Evolutionary conservation across 2,113 vertebrate genomes (phyloP), one percentile per base, ranked within the genome.

Genomic region (Rallus limicola): DNA sequence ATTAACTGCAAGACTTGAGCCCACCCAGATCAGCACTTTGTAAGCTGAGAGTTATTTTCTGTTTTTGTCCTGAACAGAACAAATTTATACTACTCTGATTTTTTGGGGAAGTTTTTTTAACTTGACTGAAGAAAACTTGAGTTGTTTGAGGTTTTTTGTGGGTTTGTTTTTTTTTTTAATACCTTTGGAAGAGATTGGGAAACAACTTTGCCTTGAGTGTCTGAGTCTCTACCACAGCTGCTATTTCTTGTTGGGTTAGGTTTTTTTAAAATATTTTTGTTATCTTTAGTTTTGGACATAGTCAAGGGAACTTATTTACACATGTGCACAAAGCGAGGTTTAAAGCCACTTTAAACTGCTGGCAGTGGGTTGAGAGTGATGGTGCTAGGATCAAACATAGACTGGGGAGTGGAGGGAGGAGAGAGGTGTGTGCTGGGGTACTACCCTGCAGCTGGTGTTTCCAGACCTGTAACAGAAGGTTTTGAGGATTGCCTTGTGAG

Each of bases 1-100:
- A 44, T 86, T 90, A 83, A 63, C 60, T 80, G 68, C 72, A 78
- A 62, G 52, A 78, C 46, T 88, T 71, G 63, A 86, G 33, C 55
- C 44, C 38, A 78, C 6, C 9, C 18, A 68, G 31, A 92, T 71
- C 65, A 78, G 62, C 38, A n/a, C 36, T 88, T 90, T n/a, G 50
- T 81, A 78, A 92, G 52, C 74, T 64, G 29, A 63, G 42, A 40
- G 69, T 28, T 4, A 28, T 81, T 36, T 14, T 75, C 55, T 74
- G 26, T 4, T 74, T 91, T 84, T 86, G 16, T 58, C 42, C 42
- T 75, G 33, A 83, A 34, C 52, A 55, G 46, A 80, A 76, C 0
- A 4, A 21, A 48, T 36, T 84, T 63, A 63, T 81, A 28, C 28
- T 86, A 5, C 34, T 81, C 13, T 18, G 18, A 46, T 17, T 46